phyloP scores from a whole-genome alignment of 1,140 invertebrate genomes.

The Himalopsyche phryganea region DNA sequence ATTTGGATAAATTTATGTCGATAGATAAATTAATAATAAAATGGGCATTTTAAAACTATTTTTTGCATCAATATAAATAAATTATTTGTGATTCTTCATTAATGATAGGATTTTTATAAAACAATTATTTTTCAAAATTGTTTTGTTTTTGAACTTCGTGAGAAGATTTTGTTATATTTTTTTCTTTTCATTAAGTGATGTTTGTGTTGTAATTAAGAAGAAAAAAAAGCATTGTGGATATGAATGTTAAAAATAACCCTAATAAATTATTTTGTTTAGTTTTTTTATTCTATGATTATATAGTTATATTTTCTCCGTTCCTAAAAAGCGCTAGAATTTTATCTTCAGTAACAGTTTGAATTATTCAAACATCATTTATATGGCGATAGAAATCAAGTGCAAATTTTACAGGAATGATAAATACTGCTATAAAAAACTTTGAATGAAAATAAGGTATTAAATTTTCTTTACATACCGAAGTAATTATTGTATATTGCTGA shows the following conservation, averaged over 20 bases:
- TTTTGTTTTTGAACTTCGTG: conserved; percentile 10
- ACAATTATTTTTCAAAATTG: conserved; percentile 4
- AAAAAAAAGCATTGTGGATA: conserved; percentile 1
- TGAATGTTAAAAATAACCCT: too few species aligned
- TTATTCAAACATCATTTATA: too few species aligned
- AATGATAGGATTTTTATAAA: conserved; percentile 6
- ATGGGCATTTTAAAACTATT: conserved; percentile 29
- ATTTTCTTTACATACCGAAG: conserved; percentile 1
- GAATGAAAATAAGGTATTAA: too few species aligned
- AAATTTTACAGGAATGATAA: too few species aligned
- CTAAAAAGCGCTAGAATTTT: too few species aligned
- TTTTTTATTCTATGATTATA: too few species aligned
- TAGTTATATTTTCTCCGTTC: too few species aligned
- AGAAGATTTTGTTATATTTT: conserved; percentile 7
- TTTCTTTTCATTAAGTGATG: background rate
- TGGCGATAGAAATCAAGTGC: too few species aligned
- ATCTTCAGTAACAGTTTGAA: too few species aligned
- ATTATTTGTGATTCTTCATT: conserved; percentile 12
- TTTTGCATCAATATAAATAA: conserved; percentile 11
- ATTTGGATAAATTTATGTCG: conserved; percentile 30
- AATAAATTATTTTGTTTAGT: too few species aligned
- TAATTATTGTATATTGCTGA: conserved; percentile 20
- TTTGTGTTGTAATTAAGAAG: conserved; percentile 12
- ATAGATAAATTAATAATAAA: conserved; percentile 24
- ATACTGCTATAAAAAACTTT: too few species aligned